phyloP scores from a whole-genome alignment of 2,113 vertebrate genomes.

The Zootoca vivipara region DNA sequence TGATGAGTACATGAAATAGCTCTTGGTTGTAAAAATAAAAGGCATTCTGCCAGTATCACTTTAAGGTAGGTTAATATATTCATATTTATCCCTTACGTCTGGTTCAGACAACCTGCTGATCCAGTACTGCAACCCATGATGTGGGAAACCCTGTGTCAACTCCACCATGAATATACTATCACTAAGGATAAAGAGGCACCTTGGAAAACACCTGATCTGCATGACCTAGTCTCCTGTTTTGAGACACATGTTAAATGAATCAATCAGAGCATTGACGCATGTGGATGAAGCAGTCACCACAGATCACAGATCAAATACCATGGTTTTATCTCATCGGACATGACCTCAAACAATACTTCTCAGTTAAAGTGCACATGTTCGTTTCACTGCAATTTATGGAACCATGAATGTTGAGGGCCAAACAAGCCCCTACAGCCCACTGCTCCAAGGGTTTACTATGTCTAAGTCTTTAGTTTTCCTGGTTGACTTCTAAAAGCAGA shows the following conservation, averaged over 20 bases:
- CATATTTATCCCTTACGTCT: background rate
- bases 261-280: background rate
- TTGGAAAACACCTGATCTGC: background rate
- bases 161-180: background rate
- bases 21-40: background rate
- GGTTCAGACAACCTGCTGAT: background rate
- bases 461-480: background rate
- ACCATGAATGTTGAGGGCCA: background rate
- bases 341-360: background rate
- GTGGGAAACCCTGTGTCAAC: too few species aligned
- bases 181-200: background rate
- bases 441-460: background rate
- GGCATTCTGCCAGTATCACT: background rate
- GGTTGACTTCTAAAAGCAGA: background rate
- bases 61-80: background rate
- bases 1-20: background rate
- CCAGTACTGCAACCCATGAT: background rate
- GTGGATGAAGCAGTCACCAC: background rate
- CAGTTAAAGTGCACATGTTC: background rate
- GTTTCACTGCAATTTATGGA: background rate
- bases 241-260: background rate
- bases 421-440: background rate
- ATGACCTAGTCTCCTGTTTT: background rate
- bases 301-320: background rate
- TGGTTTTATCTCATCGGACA: too few species aligned